Conservation (phyloP, 2,888 invertebrate genomes). For the Hartigia nigra region DNA sequence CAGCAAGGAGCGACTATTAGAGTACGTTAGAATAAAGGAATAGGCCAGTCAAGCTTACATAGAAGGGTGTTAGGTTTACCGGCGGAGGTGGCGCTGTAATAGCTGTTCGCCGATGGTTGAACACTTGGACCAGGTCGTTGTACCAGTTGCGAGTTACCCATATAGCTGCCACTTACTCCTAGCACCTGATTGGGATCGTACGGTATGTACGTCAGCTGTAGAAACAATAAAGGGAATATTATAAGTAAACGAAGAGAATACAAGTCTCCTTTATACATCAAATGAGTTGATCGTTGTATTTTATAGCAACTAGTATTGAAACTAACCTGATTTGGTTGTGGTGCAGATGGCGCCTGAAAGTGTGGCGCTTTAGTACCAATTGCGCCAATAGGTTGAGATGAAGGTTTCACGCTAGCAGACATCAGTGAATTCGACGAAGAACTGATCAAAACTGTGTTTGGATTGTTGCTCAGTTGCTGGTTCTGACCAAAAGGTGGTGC, state of each 20-base stretch:
- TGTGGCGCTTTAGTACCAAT: constrained; percentile 77
- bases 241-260: neutral
- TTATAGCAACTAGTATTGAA: neutral
- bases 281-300: neutral
- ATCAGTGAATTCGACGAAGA: constrained; percentile 89
- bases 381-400: constrained; percentile 84
- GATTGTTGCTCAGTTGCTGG: constrained; percentile 83
- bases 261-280: neutral
- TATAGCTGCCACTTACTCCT: constrained; percentile 70
- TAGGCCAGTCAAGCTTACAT: constrained; percentile 45
- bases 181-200: constrained; percentile 71
- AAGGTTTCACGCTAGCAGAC: constrained; percentile 88
- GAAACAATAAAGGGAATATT: constrained; percentile 23
- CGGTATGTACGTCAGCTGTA: constrained; percentile 70
- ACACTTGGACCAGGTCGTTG: constrained; percentile 71
- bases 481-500: constrained; percentile 83
- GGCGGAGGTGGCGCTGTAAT: constrained; percentile 63
- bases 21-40: constrained; percentile 28
- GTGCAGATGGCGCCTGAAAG: constrained; percentile 70
- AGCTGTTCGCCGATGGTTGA: constrained; percentile 62
- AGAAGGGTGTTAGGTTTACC: constrained; percentile 51
- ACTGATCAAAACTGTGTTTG: constrained; percentile 88
- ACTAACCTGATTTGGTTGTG: constrained; percentile 67
- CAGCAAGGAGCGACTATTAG: constrained; percentile 21
- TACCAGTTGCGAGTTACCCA: constrained; percentile 74